Evolutionary conservation across 2,113 vertebrate species (phyloP).

Genomic region (Mesitornis unicolor): DNA sequence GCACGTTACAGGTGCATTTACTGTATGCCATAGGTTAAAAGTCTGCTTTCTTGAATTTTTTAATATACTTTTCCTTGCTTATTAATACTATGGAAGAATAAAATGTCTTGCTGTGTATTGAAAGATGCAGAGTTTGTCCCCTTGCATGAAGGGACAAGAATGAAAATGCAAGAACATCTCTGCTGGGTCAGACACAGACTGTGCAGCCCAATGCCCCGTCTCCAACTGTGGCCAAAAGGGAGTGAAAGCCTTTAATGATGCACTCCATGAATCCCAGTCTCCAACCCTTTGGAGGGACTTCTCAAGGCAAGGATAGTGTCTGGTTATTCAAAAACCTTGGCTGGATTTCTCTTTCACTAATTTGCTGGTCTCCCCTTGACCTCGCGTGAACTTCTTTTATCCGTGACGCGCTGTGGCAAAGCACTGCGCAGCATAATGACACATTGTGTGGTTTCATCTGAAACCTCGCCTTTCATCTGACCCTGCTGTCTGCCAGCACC

Average conservation of each 20-base stretch:
- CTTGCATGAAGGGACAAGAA: too few species aligned
- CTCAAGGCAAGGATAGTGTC: not conserved
- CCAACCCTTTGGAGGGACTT: not conserved
- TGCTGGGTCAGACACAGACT: not conserved
- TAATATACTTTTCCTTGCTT: not conserved
- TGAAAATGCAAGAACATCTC: fast-evolving
- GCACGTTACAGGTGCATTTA: not conserved
- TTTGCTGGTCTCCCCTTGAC: not conserved
- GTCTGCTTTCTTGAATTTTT: not conserved
- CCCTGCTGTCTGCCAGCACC: not conserved
- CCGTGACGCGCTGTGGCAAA: not conserved
- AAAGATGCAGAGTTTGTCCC: not conserved
- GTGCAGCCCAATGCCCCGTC: fast-evolving
- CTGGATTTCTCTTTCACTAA: not conserved
- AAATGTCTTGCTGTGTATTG: fast-evolving
- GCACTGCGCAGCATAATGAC: not conserved
- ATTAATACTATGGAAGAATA: not conserved
- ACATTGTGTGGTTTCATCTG: not conserved
- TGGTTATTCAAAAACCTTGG: not conserved
- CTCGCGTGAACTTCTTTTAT: fast-evolving
- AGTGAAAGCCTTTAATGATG: not conserved
- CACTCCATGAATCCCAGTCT: not conserved
- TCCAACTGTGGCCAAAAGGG: not conserved
- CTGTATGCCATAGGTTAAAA: not conserved
- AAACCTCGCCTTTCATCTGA: not conserved